These are phyloP conservation scores for Folsomia candida DNA, from an alignment of 2,888 invertebrate species.

Conservation along the genomic window DNA sequence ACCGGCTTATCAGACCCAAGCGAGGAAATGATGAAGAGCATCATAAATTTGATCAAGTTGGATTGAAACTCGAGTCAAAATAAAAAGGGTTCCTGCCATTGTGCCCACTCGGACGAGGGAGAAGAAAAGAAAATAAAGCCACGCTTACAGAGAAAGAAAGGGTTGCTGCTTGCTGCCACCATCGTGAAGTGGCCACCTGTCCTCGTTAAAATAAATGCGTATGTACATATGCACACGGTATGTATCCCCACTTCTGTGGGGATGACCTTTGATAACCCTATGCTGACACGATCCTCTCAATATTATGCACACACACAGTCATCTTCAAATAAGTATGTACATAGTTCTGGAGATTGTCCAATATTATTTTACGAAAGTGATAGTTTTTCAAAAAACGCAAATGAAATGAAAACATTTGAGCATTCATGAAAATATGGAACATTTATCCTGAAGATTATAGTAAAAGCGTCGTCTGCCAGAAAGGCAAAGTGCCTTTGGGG, in stretches of 20 bases:
- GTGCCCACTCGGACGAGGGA: neutral
- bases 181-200: neutral
- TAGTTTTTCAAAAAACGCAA: neutral
- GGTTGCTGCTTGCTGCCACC: neutral
- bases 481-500: slow-evolving; percentile 9
- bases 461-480: neutral
- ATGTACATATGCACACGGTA: no score
- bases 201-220: neutral
- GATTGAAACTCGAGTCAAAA: neutral
- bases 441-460: neutral
- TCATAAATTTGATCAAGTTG: neutral
- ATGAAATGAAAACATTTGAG: neutral
- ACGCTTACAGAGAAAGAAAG: neutral
- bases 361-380: no score
- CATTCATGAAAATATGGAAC: neutral
- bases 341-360: no score
- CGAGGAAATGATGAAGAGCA: neutral
- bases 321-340: no score
- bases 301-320: no score
- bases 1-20: neutral
- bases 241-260: no score
- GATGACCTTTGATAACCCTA: neutral
- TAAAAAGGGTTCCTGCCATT: neutral
- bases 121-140: neutral
- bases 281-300: no score